phyloP scores from a whole-genome alignment of 2,113 vertebrate species.

The Oreocharis arfaki region DNA sequence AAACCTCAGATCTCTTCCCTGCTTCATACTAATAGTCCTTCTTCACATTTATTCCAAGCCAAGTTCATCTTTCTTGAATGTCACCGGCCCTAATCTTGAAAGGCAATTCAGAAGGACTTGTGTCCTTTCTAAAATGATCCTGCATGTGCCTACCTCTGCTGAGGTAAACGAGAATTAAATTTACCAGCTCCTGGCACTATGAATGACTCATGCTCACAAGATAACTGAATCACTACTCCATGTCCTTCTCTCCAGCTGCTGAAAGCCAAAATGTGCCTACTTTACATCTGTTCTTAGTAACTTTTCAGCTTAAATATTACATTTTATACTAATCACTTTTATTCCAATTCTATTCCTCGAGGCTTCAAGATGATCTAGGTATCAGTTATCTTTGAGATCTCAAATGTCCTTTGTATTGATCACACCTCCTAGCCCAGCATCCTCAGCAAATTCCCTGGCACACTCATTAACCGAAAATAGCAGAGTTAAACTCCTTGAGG shows the following conservation, averaged over 20 bases:
- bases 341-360: not conserved
- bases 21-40: not conserved
- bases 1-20: not conserved
- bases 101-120: not conserved
- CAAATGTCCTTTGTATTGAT: not conserved
- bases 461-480: not conserved
- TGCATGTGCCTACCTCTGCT: not conserved
- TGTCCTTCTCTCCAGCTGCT: slow-evolving; percentile 20
- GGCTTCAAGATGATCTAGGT: not conserved
- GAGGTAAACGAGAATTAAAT: not conserved
- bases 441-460: not conserved
- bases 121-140: not conserved
- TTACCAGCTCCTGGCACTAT: not conserved
- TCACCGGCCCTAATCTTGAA: not conserved
- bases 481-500: not conserved
- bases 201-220: slow-evolving; percentile 23
- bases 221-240: slow-evolving; percentile 34
- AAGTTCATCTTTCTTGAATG: not conserved
- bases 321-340: not conserved
- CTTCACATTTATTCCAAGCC: not conserved
- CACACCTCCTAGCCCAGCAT: not conserved
- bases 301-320: not conserved
- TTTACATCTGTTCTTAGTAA: not conserved
- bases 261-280: not conserved
- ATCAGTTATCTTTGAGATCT: not conserved